A percentile compares a stretch with the other conserved stretches of the same genome.
These are phyloP conservation scores for Tethya wilhelma DNA, from an alignment of 37 sponge, comb jelly and placozoan genomes.

Conservation along the genomic window DNA sequence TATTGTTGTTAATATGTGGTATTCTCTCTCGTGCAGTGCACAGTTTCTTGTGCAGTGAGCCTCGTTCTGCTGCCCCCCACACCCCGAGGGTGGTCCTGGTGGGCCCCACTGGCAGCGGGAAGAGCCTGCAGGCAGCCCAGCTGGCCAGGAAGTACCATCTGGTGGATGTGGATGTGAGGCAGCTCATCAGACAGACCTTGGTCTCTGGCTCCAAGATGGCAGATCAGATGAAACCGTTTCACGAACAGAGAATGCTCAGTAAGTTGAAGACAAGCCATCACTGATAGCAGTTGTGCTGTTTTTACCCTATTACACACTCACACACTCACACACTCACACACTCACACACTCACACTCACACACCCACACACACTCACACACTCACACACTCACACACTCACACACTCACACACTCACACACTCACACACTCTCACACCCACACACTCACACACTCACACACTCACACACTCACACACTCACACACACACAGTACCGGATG, in stretches of 20 bases:
- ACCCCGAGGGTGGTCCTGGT: slow-evolving; percentile 88
- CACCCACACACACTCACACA: slow-evolving; percentile 16
- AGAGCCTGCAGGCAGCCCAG: slow-evolving; percentile 79
- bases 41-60: slow-evolving; percentile 57
- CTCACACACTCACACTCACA: neutral
- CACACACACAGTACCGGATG: slow-evolving; percentile 83
- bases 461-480: neutral
- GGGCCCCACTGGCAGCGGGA: slow-evolving; percentile 93
- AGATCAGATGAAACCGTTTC: slow-evolving; percentile 83
- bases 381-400: no score
- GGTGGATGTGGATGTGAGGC: slow-evolving; percentile 71
- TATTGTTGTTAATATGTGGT: neutral
- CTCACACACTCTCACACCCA: slow-evolving; percentile 23
- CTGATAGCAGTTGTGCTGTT: neutral
- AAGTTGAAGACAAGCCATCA: slow-evolving; percentile 22
- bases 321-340: slow-evolving; percentile 12
- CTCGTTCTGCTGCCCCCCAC: slow-evolving; percentile 72
- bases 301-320: no score
- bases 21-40: slow-evolving; percentile 32
- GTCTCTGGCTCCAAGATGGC: slow-evolving; percentile 68
- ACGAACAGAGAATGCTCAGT: slow-evolving; percentile 80
- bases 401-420: neutral
- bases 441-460: neutral
- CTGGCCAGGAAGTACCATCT: slow-evolving; percentile 82
- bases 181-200: slow-evolving; percentile 69